These are phyloP conservation scores for Euwallacea similis DNA, from an alignment of 1,140 invertebrate species.

Conservation along the genomic window DNA sequence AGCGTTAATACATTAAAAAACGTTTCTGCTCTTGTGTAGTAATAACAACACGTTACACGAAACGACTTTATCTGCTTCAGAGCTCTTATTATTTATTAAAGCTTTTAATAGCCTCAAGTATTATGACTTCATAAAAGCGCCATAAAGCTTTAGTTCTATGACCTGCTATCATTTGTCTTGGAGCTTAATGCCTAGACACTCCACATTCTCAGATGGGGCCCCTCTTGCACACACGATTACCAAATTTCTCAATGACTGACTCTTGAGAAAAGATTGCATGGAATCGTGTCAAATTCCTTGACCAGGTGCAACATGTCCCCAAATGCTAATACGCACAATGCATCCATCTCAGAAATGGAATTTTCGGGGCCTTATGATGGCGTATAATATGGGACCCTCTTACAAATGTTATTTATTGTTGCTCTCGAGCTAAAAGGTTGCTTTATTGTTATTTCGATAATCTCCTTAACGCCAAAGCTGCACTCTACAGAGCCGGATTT, in stretches of 20 bases:
- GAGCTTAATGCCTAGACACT: slow-evolving; percentile 2
- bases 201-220: neutral
- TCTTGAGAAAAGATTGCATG: slow-evolving; percentile 21
- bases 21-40: too few species aligned
- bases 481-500: slow-evolving; percentile 21
- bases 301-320: neutral
- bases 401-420: slow-evolving; percentile 39
- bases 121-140: slow-evolving; percentile 23
- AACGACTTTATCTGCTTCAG: slow-evolving; percentile 3
- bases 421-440: slow-evolving; percentile 35
- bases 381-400: slow-evolving; percentile 30
- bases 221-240: slow-evolving; percentile 20
- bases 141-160: slow-evolving; percentile 27
- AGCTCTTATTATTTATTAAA: slow-evolving; percentile 19
- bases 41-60: too few species aligned
- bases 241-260: slow-evolving; percentile 21
- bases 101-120: slow-evolving; percentile 28
- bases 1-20: too few species aligned
- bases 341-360: slow-evolving; percentile 26
- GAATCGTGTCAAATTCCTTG: slow-evolving; percentile 13
- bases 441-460: slow-evolving; percentile 38
- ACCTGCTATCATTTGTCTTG: slow-evolving; percentile 19
- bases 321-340: slow-evolving; percentile 33
- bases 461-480: slow-evolving; percentile 36
- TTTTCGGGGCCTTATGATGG: slow-evolving; percentile 23